Evolutionary conservation across 2,888 invertebrate species (phyloP), one percentile per base, ranked within the genome.

Genomic region (Automeris io): DNA sequence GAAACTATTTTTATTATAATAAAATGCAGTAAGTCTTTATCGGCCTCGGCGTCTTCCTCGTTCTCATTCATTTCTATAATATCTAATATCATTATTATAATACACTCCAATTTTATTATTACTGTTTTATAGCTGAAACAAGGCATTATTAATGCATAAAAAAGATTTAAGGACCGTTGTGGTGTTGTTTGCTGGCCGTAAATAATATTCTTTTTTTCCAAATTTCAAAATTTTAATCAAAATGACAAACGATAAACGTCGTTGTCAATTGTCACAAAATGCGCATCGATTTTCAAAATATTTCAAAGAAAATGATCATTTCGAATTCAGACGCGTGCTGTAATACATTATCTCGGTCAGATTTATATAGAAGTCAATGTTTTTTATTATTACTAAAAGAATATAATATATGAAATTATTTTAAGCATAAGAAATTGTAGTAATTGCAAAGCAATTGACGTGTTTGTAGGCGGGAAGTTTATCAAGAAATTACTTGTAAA

Each of bases 211-310:
- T 59, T 64, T 65, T 57, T 71, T 71, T 69, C 46, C 56, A 70
- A 73, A 70, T 70, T 80, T 82, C 68, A 75, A 79, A 75, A 68
- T 61, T 59, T 60, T 58, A 54, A 62, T 70, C 66, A 71, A 49
- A 53, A 60, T 70, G 71, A 79, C 80, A 80, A 79, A 62, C 62
- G 77, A 76, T 73, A 68, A 53, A 61, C 54, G 75, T 74, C 72
- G 76, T 75, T 78, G 78, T 78, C 79, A 70, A 62, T 80, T 80
- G 77, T 79, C 75, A 69, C 67, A 66, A 73, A 71, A 69, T 34
- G 67, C 64, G 69, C 73, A 73, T 73, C 74, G 72, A 71, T 73
- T 75, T 76, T 70, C 52, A 61, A 78, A 81, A 76, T 68, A 72
- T 73, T 70, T 70, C 44, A 57, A 53, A 52, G 48, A 44, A 56